Percentiles rank a stretch among this genome's conserved stretches.
phyloP scores from a whole-genome alignment of 2,797 vertebrate species.

The Trachops cirrhosus region DNA sequence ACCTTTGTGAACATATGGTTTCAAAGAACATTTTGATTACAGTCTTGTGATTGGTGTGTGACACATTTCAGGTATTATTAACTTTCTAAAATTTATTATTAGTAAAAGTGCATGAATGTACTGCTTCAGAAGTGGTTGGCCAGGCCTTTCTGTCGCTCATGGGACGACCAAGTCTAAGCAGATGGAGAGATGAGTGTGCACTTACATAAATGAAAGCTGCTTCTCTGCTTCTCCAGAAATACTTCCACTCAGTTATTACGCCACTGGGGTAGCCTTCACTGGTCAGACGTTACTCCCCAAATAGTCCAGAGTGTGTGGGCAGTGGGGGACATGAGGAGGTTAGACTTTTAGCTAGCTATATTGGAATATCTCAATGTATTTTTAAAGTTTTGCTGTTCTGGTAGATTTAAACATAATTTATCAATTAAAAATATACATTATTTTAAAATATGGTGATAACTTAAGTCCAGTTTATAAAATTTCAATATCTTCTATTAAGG shows the following conservation, averaged over 20 bases:
- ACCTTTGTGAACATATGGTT: neutral
- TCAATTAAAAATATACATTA: neutral
- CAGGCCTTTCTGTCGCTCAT: neutral
- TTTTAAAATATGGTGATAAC: neutral
- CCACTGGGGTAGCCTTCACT: neutral
- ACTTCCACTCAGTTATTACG: neutral
- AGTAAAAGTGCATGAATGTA: neutral
- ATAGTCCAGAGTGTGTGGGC: neutral
- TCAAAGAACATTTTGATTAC: neutral
- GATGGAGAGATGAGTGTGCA: neutral
- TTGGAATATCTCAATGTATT: neutral
- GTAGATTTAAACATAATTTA: neutral
- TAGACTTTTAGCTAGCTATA: neutral
- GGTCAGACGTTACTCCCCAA: neutral
- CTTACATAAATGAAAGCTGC: neutral
- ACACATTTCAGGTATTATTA: neutral
- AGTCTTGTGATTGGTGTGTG: neutral
- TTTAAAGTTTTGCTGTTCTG: neutral
- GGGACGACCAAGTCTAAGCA: neutral
- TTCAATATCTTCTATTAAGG: neutral
- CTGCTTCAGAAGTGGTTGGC: neutral
- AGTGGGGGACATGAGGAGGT: neutral
- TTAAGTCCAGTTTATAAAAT: neutral
- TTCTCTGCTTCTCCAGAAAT: neutral
- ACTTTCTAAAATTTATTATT: neutral